Conservation (phyloP, 2,113 vertebrate species). For the Gila orcuttii region DNA sequence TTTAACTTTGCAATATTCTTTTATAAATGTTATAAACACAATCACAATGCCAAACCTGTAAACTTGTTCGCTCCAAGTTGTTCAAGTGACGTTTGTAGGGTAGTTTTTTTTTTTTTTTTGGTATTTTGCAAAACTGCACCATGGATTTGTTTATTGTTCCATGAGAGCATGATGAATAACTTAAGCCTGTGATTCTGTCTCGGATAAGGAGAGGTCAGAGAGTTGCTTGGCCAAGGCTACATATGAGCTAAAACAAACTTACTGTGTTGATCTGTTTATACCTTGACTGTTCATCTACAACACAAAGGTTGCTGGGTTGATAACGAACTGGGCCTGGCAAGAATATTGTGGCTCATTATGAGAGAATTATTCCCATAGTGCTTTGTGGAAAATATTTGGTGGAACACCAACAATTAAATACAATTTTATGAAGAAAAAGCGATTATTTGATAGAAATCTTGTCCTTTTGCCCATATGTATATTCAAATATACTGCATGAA, state of each 20-base stretch:
- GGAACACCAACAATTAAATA: not conserved
- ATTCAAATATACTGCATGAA: not conserved
- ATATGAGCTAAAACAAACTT: slow-evolving; percentile 38
- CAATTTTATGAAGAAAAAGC: not conserved
- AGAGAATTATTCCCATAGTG: not conserved
- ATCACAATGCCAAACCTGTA: not conserved
- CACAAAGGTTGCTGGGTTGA: not conserved
- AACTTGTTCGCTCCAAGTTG: not conserved
- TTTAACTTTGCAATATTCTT: not conserved
- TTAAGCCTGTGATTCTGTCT: slow-evolving; percentile 46
- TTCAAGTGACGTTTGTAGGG: slow-evolving; percentile 25
- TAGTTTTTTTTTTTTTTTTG: not conserved
- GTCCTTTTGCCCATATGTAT: not conserved
- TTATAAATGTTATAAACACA: not conserved
- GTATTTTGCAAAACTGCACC: slow-evolving; percentile 45
- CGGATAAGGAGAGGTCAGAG: slow-evolving; percentile 49
- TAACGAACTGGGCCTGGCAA: not conserved
- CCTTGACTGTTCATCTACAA: slow-evolving; percentile 18
- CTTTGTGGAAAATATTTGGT: not conserved
- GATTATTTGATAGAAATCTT: not conserved
- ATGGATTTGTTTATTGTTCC: slow-evolving; percentile 57
- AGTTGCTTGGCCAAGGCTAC: slow-evolving; percentile 33
- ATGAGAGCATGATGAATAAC: slow-evolving; percentile 57
- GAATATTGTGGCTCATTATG: not conserved
- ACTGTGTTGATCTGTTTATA: slow-evolving; percentile 21